These are phyloP conservation scores for Callaeas wilsoni DNA, from an alignment of 2,113 vertebrate genomes.

Conservation along the genomic window DNA sequence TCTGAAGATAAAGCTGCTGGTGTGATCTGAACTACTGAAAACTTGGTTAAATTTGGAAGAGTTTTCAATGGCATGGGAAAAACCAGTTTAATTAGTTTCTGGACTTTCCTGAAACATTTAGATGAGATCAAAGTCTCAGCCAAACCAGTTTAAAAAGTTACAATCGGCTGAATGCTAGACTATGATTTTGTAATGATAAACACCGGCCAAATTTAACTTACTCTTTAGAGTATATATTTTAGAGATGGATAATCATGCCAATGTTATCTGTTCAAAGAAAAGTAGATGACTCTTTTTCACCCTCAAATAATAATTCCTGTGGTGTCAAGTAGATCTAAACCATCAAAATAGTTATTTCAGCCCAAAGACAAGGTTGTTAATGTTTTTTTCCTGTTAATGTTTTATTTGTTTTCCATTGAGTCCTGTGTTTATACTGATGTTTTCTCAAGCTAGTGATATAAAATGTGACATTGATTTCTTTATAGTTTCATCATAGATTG, in stretches of 20 bases:
- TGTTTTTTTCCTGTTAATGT: not conserved
- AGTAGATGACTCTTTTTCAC: not conserved
- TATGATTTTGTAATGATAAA: not conserved
- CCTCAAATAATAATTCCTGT: not conserved
- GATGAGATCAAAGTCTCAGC: not conserved
- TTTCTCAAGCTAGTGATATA: slow-evolving; percentile 37
- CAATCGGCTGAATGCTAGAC: not conserved
- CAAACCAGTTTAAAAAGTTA: not conserved
- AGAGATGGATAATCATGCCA: not conserved
- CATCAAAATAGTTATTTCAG: not conserved
- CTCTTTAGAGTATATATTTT: not conserved
- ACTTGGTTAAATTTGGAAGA: not conserved
- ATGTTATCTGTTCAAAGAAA: not conserved
- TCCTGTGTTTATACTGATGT: slow-evolving; percentile 5
- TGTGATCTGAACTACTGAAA: not conserved
- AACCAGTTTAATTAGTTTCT: not conserved
- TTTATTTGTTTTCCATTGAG: not conserved
- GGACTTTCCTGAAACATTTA: not conserved
- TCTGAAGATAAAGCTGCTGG: not conserved
- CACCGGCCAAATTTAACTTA: not conserved
- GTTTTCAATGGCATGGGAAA: not conserved
- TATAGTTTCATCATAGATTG: slow-evolving; percentile 47
- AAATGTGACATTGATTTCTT: slow-evolving; percentile 41
- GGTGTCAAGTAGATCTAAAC: not conserved
- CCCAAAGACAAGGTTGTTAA: not conserved